phyloP scores from a whole-genome alignment of 2,113 vertebrate genomes.

The Pachycephala philippinensis region DNA sequence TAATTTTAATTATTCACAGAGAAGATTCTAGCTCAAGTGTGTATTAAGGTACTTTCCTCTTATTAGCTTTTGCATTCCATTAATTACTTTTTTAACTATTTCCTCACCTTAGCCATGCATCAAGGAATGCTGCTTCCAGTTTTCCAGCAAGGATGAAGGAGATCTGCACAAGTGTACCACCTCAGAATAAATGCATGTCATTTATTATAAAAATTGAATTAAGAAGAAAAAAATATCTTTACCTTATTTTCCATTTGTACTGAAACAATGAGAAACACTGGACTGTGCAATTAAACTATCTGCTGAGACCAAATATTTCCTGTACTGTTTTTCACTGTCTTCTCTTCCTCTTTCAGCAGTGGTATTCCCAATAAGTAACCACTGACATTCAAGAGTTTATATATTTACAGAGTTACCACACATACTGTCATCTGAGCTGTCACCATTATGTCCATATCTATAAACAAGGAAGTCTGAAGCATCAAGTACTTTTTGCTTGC shows the following conservation, averaged over 20 bases:
- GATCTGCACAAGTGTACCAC: neutral
- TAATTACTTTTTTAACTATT: conserved; percentile 77
- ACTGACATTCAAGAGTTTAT: neutral
- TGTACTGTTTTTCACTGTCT: conserved; percentile 26
- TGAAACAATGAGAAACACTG: neutral
- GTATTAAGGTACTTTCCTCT: conserved; percentile 65
- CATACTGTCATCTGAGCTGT: neutral
- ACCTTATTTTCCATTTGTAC: conserved; percentile 7
- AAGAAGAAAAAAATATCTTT: neutral
- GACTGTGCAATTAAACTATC: conserved; percentile 35
- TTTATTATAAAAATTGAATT: neutral
- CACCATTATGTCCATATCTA: neutral
- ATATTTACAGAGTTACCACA: neutral
- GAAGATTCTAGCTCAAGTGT: conserved; percentile 66
- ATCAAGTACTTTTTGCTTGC: neutral
- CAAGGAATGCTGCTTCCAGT: neutral
- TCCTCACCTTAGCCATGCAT: neutral
- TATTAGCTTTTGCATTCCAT: conserved; percentile 63
- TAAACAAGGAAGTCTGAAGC: neutral
- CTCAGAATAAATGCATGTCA: neutral
- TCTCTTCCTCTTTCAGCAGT: neutral
- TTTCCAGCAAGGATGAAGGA: neutral
- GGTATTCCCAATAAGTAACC: neutral
- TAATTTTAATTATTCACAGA: conserved; percentile 62
- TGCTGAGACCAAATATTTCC: conserved; percentile 30